phyloP scores from a whole-genome alignment of 30 jellyfish, hydroid and myxozoan species.

The Hydractinia symbiolongicarpus region DNA sequence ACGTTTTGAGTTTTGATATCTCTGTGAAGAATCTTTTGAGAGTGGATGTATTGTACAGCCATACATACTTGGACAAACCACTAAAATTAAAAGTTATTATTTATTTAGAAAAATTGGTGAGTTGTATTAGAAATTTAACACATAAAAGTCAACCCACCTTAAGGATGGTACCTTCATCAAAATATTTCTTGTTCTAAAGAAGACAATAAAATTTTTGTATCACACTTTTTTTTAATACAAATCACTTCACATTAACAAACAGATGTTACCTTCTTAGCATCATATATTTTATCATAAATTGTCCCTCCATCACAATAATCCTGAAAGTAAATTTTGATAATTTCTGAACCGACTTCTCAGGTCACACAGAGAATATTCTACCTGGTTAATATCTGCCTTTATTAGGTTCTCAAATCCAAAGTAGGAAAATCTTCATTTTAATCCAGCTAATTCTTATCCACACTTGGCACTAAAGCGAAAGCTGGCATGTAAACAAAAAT shows the following conservation, averaged over 20 bases:
- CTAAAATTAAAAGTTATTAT: slow-evolving; percentile 28
- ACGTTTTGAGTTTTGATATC: slow-evolving; percentile 77
- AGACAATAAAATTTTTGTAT: not conserved
- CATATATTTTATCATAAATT: slow-evolving; percentile 53
- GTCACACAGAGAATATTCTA: too few species aligned
- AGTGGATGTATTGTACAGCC: slow-evolving; percentile 88
- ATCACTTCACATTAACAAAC: not conserved
- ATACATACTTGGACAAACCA: slow-evolving; percentile 81
- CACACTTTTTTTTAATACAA: not conserved
- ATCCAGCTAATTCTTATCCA: too few species aligned
- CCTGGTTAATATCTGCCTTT: too few species aligned
- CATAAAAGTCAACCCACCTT: slow-evolving; percentile 29
- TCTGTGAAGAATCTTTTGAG: slow-evolving; percentile 79
- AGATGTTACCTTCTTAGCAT: slow-evolving; percentile 42
- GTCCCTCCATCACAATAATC: slow-evolving; percentile 97
- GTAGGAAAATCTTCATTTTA: too few species aligned
- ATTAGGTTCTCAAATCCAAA: too few species aligned
- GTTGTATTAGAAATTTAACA: too few species aligned
- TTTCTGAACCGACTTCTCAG: not conserved
- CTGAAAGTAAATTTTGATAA: slow-evolving; percentile 29
- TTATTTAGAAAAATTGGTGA: not conserved
- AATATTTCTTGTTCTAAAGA: not conserved
- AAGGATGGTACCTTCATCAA: slow-evolving; percentile 47
- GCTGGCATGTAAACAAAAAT: too few species aligned
- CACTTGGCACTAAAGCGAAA: too few species aligned